Conservation (phyloP, 2,888 invertebrate species). For the Fissipunctia ypsillon region DNA sequence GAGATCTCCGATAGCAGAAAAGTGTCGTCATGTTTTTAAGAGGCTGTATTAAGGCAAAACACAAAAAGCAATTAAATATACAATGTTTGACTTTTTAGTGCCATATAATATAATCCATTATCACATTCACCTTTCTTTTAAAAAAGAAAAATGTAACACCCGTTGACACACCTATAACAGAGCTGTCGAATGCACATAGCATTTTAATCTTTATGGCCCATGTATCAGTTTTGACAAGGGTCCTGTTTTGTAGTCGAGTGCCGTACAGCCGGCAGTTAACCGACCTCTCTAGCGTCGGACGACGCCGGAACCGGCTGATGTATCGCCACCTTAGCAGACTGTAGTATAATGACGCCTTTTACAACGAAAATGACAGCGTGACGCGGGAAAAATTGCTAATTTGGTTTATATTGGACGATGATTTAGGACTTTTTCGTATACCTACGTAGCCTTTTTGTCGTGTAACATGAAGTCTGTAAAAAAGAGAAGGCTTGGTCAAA, state of each 20-base stretch:
- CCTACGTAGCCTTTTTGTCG: background rate
- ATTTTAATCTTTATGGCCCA: slow-evolving; percentile 65
- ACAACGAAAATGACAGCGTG: slow-evolving; percentile 22
- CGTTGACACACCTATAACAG: slow-evolving; percentile 45
- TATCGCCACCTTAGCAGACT: slow-evolving; percentile 37
- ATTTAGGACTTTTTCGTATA: slow-evolving; percentile 8
- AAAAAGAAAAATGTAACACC: slow-evolving; percentile 13
- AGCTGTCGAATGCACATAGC: slow-evolving; percentile 65
- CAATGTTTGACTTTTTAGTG: no score
- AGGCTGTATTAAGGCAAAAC: no score
- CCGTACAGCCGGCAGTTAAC: slow-evolving; percentile 57
- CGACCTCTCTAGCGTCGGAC: slow-evolving; percentile 39
- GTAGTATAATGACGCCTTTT: slow-evolving; percentile 17
- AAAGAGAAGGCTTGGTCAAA: no score
- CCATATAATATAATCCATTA: no score
- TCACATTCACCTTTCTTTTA: no score
- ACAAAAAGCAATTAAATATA: no score
- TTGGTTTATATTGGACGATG: slow-evolving; percentile 20
- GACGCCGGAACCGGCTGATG: slow-evolving; percentile 40
- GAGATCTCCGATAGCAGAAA: background rate
- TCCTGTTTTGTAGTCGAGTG: slow-evolving; percentile 68
- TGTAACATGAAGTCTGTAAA: background rate
- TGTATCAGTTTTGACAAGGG: slow-evolving; percentile 66
- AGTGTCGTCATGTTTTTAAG: no score
- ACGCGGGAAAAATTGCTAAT: slow-evolving; percentile 15